These are phyloP conservation scores for Pithys albifrons DNA, from an alignment of 2,113 vertebrate species.

Conservation along the genomic window DNA sequence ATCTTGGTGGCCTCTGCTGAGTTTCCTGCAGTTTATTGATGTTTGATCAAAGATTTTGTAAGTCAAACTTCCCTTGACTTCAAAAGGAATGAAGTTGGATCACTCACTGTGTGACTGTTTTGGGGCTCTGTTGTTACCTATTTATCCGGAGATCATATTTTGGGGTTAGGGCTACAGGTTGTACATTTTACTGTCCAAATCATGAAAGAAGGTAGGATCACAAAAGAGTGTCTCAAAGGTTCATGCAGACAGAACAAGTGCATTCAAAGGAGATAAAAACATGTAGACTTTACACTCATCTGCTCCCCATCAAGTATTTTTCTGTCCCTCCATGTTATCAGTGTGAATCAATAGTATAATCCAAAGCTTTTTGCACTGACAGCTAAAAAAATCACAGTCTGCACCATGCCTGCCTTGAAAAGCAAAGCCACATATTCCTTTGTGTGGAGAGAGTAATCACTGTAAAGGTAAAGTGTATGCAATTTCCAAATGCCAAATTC, in stretches of 20 bases:
- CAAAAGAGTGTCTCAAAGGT: neutral
- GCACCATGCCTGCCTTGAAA: neutral
- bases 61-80: neutral
- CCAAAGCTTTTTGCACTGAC: neutral
- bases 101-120: neutral
- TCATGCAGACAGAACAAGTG: neutral
- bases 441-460: constrained; percentile 21
- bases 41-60: neutral
- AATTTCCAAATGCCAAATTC: constrained; percentile 56
- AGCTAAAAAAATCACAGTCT: neutral
- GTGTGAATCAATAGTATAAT: neutral
- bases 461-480: constrained; percentile 40
- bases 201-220: neutral
- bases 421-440: constrained; percentile 12
- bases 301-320: neutral
- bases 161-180: neutral
- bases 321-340: neutral
- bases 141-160: neutral
- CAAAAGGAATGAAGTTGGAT: neutral
- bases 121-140: neutral
- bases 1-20: neutral
- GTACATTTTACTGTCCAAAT: neutral
- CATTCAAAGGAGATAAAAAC: neutral
- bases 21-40: neutral
- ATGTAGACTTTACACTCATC: neutral